A percentile compares a stretch with the other conserved stretches of the same genome.
These are phyloP conservation scores for Echeneis naucrates DNA, from an alignment of 2,797 vertebrate species.

Conservation along the genomic window DNA sequence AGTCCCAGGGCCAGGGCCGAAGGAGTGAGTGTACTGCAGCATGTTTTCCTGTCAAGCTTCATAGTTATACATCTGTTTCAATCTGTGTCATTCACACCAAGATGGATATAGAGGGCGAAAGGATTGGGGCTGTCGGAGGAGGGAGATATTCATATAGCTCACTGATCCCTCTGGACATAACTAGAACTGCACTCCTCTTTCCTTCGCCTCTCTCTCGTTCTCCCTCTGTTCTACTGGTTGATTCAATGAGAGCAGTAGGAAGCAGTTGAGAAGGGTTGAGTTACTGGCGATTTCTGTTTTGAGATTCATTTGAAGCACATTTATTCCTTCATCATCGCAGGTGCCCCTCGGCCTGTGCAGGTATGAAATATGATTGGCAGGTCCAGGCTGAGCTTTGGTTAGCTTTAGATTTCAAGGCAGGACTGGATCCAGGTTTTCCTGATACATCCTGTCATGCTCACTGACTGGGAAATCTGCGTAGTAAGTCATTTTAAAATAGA, in stretches of 20 bases:
- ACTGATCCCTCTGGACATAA: conserved; percentile 44
- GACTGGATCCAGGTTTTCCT: conserved; percentile 26
- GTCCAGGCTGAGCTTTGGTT: conserved; percentile 27
- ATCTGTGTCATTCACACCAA: conserved; percentile 37
- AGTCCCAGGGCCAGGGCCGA: conserved; percentile 18
- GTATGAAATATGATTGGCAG: conserved; percentile 36
- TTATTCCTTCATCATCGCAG: conserved; percentile 17
- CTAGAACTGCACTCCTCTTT: conserved; percentile 21
- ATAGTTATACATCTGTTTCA: conserved; percentile 17
- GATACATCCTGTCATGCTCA: conserved; percentile 36
- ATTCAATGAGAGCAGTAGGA: conserved; percentile 26
- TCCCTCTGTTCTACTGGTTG: conserved; percentile 14
- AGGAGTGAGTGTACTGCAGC: neutral
- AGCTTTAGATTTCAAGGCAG: conserved; percentile 35
- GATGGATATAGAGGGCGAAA: conserved; percentile 28
- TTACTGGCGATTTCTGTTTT: conserved; percentile 10
- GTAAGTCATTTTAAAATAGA: conserved; percentile 54
- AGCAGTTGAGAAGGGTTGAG: conserved; percentile 4
- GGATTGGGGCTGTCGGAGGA: conserved; percentile 32
- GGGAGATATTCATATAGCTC: conserved; percentile 32
- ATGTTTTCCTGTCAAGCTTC: conserved; percentile 26
- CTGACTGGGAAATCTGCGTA: conserved; percentile 38
- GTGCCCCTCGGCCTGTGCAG: conserved; percentile 31
- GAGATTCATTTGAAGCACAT: conserved; percentile 34
- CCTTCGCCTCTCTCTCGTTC: neutral